These are phyloP conservation scores for Agonopterix subpropinquella DNA, from an alignment of 2,888 invertebrate genomes.

Conservation along the genomic window DNA sequence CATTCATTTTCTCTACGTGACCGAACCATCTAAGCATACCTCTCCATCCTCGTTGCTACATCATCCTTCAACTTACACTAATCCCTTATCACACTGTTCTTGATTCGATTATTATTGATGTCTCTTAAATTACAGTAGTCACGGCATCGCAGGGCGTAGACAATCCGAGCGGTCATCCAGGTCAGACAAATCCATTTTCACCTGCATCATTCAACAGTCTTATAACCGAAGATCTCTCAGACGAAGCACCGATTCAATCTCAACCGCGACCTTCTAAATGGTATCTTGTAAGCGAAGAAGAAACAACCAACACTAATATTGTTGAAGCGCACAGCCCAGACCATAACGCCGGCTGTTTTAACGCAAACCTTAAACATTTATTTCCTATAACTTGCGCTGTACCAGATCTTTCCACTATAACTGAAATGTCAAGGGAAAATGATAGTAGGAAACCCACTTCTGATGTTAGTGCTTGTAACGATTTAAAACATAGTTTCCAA, in stretches of 20 bases:
- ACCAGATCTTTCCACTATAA: slow-evolving; percentile 58
- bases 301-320: slow-evolving; percentile 28
- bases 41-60: no score
- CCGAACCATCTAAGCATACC: no score
- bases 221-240: slow-evolving; percentile 57
- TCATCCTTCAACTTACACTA: no score
- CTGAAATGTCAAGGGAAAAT: slow-evolving; percentile 53
- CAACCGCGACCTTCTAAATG: slow-evolving; percentile 29
- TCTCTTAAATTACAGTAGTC: not conserved
- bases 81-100: no score
- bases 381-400: slow-evolving; percentile 55
- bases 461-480: slow-evolving; percentile 21
- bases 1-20: no score
- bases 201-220: slow-evolving; percentile 32
- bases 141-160: not conserved
- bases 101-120: no score
- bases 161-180: slow-evolving; percentile 15
- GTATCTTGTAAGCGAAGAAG: slow-evolving; percentile 60
- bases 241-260: slow-evolving; percentile 16
- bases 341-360: slow-evolving; percentile 14
- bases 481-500: slow-evolving; percentile 11
- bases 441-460: slow-evolving; percentile 29
- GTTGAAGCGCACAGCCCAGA: slow-evolving; percentile 9
- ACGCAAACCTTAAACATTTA: slow-evolving; percentile 45
- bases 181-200: slow-evolving; percentile 16